phyloP scores from a whole-genome alignment of 37 sponge, comb jelly and placozoan genomes.

The Mnemiopsis leidyi region DNA sequence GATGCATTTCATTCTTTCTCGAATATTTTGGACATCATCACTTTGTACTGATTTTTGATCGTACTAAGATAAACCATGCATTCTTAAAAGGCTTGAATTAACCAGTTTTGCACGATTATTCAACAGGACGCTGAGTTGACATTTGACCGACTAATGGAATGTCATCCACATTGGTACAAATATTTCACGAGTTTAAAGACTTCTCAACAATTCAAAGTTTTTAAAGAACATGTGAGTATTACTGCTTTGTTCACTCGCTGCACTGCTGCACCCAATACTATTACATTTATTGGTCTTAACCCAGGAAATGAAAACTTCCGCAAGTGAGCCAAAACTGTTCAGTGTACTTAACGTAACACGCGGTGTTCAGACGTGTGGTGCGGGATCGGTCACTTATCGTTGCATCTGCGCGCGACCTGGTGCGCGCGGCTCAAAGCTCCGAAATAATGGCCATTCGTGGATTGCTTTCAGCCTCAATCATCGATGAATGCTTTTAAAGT shows the following conservation, averaged over 20 bases:
- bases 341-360: background rate
- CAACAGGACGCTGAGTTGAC: constrained; percentile 7
- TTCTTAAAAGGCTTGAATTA: no score
- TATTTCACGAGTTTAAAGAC: constrained; percentile 79
- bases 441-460: no score
- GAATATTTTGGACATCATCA: background rate
- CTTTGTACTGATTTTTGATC: no score
- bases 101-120: background rate
- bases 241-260: background rate
- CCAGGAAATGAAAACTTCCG: background rate
- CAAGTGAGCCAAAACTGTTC: background rate
- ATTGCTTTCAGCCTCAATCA: no score
- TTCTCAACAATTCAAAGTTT: constrained; percentile 68
- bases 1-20: background rate
- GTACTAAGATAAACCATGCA: no score
- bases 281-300: background rate
- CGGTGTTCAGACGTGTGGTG: background rate
- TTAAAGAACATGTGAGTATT: constrained; percentile 82
- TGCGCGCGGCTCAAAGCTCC: background rate
- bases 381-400: constrained; percentile 29
- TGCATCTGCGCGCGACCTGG: background rate
- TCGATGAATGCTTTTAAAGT: no score
- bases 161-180: constrained; percentile 75
- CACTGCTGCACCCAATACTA: background rate
- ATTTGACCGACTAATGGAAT: constrained; percentile 70